Evolutionary conservation across 2,888 invertebrate genomes (phyloP).

Genomic region (Abrostola triplasia): DNA sequence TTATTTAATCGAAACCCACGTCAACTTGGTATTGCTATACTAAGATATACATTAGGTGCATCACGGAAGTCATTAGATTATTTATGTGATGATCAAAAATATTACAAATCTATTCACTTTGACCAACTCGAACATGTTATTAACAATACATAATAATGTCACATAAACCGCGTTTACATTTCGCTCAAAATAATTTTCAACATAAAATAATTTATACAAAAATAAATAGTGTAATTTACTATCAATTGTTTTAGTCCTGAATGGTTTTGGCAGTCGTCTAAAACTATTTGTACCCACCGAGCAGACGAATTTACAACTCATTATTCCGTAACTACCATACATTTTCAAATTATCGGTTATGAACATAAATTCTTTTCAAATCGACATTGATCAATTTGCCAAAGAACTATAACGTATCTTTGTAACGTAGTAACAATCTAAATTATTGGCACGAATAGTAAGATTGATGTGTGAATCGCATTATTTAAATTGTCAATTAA

Average conservation of each 20-base stretch:
- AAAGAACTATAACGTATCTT: constrained; percentile 4
- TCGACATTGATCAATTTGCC: constrained; percentile 7
- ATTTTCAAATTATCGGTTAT: constrained; percentile 10
- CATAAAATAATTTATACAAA: constrained; percentile 13
- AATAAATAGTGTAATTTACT: constrained; percentile 20
- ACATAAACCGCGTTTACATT: neutral
- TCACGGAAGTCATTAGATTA: constrained; percentile 13
- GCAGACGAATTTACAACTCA: constrained; percentile 1
- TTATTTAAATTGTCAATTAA: constrained; percentile 41
- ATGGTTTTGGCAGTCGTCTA: constrained; percentile 28
- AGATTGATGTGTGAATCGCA: constrained; percentile 42
- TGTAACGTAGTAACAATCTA: constrained; percentile 19
- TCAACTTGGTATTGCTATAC: neutral
- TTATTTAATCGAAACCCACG: constrained; percentile 3
- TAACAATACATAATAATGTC: neutral
- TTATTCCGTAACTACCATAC: constrained; percentile 4
- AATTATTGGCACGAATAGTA: constrained; percentile 39
- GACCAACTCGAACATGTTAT: neutral
- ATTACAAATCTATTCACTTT: too few species aligned
- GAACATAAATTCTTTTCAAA: constrained; percentile 1
- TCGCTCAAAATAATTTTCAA: constrained; percentile 13
- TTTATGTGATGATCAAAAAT: constrained; percentile 7
- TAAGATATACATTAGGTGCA: constrained; percentile 5
- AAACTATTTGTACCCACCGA: constrained; percentile 20
- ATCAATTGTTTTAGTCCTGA: constrained; percentile 16